Evolutionary conservation across 2,888 invertebrate genomes (phyloP), one percentile per base, ranked within the genome.

Genomic region (Napeogenes sylphis): DNA sequence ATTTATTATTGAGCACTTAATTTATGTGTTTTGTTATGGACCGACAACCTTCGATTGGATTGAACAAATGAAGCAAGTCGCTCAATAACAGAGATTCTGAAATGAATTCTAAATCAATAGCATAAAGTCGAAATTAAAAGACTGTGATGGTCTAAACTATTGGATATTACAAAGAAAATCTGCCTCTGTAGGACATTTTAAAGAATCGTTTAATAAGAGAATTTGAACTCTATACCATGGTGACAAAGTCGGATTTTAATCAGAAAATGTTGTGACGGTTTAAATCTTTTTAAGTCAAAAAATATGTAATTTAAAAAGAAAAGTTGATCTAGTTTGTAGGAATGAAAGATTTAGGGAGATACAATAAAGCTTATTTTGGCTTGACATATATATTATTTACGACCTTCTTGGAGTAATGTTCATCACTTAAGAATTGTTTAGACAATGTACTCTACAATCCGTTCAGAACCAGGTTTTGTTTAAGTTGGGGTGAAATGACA

Each of bases 1-100:
- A 91, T 91, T 91, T 91, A 91, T 91, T 91, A 91, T 90, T 90
- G 90, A 90, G 90, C 90, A 90, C 91, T 90, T 91, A 91, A 91
- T 91, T 91, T 91, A 91, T 91, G 90, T 90, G 90, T 90, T 90
- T 90, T 90, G 89, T 90, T 88, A 90, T 90, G 90, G 90, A 87
- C 90, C 88, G 81, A 87, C 87, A 84, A 85, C 87, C 82, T 80
- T 80, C 75, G 73, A 75, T 67, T 71, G 38, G 53, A 68, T 72
- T 75, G 74, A 75, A 75, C 66, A 78, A 81, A 77, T 68, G 75
- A 67, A 72, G 69, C 64, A 74, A 71, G 74, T 72, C 67, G 53
- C 55, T 62, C 53, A 62, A 30, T 45, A 4, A 38, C 45, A 32
- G 45, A 51, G 54, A 56, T 12, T 45, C 21, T 4, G 77, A 71